Percentiles rank a stretch among this genome's conserved stretches.
Conservation (phyloP, 2,888 invertebrate species). For the Parnassius mnemosyne region DNA sequence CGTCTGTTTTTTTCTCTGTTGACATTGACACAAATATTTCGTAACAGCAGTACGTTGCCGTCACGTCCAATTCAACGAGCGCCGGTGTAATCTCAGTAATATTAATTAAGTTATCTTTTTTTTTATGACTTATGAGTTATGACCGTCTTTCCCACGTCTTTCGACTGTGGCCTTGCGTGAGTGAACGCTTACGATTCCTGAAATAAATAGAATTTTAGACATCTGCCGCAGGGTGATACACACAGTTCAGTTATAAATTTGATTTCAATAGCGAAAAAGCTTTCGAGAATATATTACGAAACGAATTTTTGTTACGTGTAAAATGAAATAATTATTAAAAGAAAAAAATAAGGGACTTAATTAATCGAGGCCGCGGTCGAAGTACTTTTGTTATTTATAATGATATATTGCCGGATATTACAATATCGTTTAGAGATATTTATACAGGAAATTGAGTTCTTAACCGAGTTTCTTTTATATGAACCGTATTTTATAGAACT, state of each 20-base stretch:
- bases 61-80: slow-evolving; percentile 3
- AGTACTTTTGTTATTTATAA: slow-evolving; percentile 14
- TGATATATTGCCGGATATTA: slow-evolving; percentile 26
- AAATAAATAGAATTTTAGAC: slow-evolving; percentile 23
- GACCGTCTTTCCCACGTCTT: slow-evolving; percentile 17
- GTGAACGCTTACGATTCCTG: slow-evolving; percentile 6
- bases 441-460: slow-evolving; percentile 35
- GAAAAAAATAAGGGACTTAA: slow-evolving; percentile 1
- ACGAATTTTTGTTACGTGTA: too few species aligned
- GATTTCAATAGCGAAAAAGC: too few species aligned
- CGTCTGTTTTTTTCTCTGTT: slow-evolving; percentile 15
- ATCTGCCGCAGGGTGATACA: not conserved
- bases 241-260: not conserved
- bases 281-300: too few species aligned
- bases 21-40: slow-evolving; percentile 32
- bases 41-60: slow-evolving; percentile 23
- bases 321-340: not conserved
- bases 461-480: slow-evolving; percentile 30
- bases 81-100: slow-evolving; percentile 14
- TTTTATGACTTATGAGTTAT: not conserved
- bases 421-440: slow-evolving; percentile 31
- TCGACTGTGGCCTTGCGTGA: slow-evolving; percentile 3
- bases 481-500: not conserved
- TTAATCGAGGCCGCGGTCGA: slow-evolving; percentile 4
- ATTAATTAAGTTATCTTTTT: slow-evolving; percentile 13